A percentile compares a stretch with the other conserved stretches of the same genome.
phyloP scores from a whole-genome alignment of 2,113 vertebrate species.

The Rhadina sibilatrix region DNA sequence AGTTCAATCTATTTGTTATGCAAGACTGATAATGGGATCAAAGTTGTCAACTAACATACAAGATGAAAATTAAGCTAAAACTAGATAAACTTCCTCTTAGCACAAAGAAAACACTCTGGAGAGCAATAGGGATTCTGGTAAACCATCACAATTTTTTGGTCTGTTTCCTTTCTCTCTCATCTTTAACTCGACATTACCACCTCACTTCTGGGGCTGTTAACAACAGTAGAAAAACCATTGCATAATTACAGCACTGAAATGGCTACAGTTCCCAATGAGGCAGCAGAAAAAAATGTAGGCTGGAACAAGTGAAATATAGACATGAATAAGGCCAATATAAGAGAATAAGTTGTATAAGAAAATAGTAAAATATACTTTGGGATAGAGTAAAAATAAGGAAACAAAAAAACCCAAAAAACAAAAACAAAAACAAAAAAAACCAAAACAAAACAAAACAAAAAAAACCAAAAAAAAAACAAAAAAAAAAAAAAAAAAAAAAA shows the following conservation, averaged over 20 bases:
- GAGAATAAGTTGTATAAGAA: background rate
- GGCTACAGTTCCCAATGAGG: background rate
- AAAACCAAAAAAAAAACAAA: too few species aligned
- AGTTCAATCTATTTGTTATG: background rate
- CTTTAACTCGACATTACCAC: background rate
- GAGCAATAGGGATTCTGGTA: background rate
- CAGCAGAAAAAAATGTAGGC: background rate
- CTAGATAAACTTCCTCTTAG: background rate
- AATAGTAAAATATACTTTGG: background rate
- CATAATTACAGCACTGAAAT: background rate
- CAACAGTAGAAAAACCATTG: background rate
- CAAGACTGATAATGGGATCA: background rate
- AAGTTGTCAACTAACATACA: background rate
- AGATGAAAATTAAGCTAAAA: background rate
- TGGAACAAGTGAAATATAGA: background rate
- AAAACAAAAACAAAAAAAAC: too few species aligned
- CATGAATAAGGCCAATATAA: background rate
- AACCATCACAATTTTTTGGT: background rate
- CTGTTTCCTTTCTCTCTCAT: background rate
- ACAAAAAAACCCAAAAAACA: background rate
- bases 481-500: too few species aligned
- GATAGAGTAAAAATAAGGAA: background rate
- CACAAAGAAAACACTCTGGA: background rate
- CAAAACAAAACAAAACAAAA: too few species aligned
- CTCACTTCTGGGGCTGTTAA: background rate